Evolutionary conservation across 23 tunicate genomes (phyloP).

Genomic region (Trididemnum miniatum): DNA sequence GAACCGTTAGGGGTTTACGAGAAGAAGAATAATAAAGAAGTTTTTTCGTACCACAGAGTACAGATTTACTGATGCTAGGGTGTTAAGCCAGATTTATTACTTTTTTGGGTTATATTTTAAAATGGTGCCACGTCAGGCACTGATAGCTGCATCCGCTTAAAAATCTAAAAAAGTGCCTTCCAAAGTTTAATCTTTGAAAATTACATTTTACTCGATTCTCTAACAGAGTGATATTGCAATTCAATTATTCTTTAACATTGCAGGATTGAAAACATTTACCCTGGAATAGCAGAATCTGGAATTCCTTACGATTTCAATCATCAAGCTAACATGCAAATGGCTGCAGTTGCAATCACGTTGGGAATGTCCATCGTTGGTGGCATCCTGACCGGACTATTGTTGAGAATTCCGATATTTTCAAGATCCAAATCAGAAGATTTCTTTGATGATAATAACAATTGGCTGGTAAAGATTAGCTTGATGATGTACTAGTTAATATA

Average conservation of each 20-base stretch:
- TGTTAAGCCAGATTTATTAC: no score
- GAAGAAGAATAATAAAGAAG: no score
- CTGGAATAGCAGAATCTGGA: background rate
- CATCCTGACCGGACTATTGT: conserved; percentile 67
- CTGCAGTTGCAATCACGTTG: conserved; percentile 75
- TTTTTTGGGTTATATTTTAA: no score
- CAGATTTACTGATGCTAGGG: no score
- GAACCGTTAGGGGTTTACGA: no score
- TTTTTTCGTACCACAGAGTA: no score
- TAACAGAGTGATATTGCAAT: no score
- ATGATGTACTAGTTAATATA: no score
- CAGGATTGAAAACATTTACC: conserved; percentile 27
- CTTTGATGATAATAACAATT: conserved; percentile 76
- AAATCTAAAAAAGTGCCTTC: no score
- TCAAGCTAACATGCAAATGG: conserved; percentile 85
- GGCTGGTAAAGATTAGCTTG: conserved; percentile 91
- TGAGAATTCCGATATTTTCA: conserved; percentile 68
- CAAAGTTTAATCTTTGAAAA: no score
- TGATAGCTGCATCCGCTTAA: conserved; percentile 15
- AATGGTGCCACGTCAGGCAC: background rate
- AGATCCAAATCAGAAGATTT: conserved; percentile 21
- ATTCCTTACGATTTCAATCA: conserved; percentile 35
- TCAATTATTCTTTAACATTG: no score
- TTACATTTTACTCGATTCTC: no score
- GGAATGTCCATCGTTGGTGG: conserved; percentile 76